These are phyloP conservation scores for Pagetopsis macropterus DNA, from an alignment of 2,797 vertebrate genomes.

Conservation along the genomic window DNA sequence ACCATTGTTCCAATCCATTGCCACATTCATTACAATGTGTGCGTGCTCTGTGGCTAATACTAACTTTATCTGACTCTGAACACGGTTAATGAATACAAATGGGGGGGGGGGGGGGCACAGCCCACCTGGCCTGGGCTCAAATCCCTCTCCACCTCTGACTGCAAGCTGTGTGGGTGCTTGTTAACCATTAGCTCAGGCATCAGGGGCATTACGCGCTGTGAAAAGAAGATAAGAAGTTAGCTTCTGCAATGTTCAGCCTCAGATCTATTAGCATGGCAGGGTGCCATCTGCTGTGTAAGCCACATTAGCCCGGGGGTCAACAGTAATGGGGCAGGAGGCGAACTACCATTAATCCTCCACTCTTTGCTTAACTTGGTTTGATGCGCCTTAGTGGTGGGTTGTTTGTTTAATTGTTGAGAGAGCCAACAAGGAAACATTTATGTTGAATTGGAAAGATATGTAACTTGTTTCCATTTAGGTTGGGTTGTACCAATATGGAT, in stretches of 20 bases:
- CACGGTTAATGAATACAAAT: conserved; percentile 30
- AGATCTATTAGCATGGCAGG: conserved; percentile 63
- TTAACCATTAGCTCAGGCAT: conserved; percentile 57
- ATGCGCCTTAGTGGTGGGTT: neutral
- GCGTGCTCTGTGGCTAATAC: neutral
- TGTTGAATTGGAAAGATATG: neutral
- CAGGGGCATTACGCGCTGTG: conserved; percentile 48
- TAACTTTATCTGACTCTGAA: conserved; percentile 7
- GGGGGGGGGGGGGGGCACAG: conserved; percentile 15
- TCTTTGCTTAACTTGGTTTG: conserved; percentile 44
- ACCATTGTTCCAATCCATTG: neutral
- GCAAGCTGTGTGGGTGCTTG: conserved; percentile 55
- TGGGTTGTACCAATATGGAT: too few species aligned
- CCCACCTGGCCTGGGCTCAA: conserved; percentile 42
- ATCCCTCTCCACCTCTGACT: conserved; percentile 50
- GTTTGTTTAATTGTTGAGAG: conserved; percentile 14
- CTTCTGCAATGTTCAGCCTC: conserved; percentile 57
- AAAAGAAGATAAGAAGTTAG: conserved; percentile 58
- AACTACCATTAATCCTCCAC: conserved; percentile 65
- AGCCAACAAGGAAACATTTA: neutral
- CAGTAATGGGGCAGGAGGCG: conserved; percentile 54
- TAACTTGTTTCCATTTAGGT: neutral
- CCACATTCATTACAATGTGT: neutral
- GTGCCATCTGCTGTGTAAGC: conserved; percentile 71
- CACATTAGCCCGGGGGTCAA: conserved; percentile 71